These are phyloP conservation scores for Scleropages formosus DNA, from an alignment of 2,797 vertebrate species.

Conservation along the genomic window DNA sequence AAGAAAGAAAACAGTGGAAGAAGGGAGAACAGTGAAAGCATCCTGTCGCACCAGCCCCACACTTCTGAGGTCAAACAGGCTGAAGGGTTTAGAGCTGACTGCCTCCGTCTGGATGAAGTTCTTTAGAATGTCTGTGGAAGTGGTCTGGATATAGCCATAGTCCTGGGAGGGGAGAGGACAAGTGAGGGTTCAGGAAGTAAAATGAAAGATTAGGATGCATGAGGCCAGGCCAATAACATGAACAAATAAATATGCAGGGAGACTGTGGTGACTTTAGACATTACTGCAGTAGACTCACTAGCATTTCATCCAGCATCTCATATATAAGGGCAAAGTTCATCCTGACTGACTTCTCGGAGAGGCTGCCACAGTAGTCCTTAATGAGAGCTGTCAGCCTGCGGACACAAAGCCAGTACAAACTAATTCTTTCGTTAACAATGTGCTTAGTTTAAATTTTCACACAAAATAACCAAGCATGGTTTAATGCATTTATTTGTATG, in stretches of 20 bases:
- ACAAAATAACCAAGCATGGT: constrained; percentile 13
- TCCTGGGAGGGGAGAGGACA: constrained; percentile 63
- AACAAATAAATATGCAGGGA: background rate
- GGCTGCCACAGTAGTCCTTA: constrained; percentile 81
- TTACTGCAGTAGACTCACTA: constrained; percentile 67
- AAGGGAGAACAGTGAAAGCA: background rate
- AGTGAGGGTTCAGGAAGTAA: background rate
- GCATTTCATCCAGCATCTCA: constrained; percentile 83
- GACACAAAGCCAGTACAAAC: constrained; percentile 9
- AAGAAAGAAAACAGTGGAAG: background rate
- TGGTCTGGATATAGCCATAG: constrained; percentile 84
- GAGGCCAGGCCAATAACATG: background rate
- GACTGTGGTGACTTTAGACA: background rate
- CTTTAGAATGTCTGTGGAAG: constrained; percentile 80
- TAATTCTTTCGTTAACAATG: background rate
- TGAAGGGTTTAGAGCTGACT: constrained; percentile 76
- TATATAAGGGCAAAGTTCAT: constrained; percentile 85
- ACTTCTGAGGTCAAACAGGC: constrained; percentile 84
- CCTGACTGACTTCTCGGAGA: constrained; percentile 77
- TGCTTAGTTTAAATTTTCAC: constrained; percentile 4
- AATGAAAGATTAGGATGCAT: no score
- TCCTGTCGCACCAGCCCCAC: constrained; percentile 73
- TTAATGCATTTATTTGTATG: background rate
- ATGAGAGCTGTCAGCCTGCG: constrained; percentile 74
- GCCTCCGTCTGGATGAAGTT: constrained; percentile 88